Evolutionary conservation across 1,140 invertebrate species (phyloP), one percentile per base, ranked within the genome.

Genomic region (Drosophila nebulosa): DNA sequence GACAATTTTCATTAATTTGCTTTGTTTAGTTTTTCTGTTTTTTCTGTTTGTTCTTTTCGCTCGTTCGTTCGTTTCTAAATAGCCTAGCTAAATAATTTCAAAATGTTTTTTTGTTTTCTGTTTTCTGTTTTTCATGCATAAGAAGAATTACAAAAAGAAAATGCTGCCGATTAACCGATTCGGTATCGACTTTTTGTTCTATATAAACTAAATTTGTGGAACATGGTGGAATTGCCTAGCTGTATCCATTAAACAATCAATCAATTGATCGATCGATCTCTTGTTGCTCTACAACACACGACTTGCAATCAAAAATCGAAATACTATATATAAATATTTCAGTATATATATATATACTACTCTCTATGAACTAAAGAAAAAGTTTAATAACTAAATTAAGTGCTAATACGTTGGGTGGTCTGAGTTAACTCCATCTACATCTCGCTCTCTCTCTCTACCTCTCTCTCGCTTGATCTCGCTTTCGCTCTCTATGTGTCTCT

Each of bases 151-250:
- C 24, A n/a, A 24, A 24, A 24, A 24, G 18, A 66, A 74, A 74
- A 74, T 74, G 70, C 71, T 74, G 70, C 55, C 55, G 36, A n/a
- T n/a, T n/a, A n/a, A n/a, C n/a, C n/a, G 55, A 60, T 70, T 63
- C 73, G 26, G 46, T 55, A 36, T 64, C 50, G 36, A 32, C 65
- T 70, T 63, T 63, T 53, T 36, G 65, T 18, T 24, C 42, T 35
- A 30, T 32, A 60, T 67, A 52, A 77, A 69, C 74, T 88, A 76
- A 77, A 78, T 77, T 67, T 84, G 83, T 86, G 84, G 84, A 88
- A 88, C 83, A 88, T 88, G 83, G 83, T 88, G 83, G 83, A 88
- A 88, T 88, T 88, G 83, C 83, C 83, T 88, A 88, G 83, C 83
- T 88, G 83, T 88, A 88, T 89, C 71, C 69, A 73, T 73, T 52